phyloP scores from a whole-genome alignment of 2,797 vertebrate species.

The Pseudomugil gertrudae region DNA sequence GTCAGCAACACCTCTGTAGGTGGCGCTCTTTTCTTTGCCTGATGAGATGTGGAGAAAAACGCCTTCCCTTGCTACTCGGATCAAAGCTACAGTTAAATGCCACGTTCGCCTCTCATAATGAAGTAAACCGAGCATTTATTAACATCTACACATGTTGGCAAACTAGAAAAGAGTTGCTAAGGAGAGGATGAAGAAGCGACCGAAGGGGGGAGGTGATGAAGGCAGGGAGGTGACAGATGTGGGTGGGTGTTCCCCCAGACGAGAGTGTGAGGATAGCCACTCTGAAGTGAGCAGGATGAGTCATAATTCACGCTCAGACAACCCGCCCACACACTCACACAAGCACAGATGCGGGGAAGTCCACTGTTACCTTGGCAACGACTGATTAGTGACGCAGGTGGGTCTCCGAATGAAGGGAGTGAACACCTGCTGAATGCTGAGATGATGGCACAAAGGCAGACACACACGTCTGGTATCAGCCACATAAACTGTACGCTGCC shows the following conservation, averaged over 20 bases:
- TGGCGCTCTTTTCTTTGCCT: conserved; percentile 40
- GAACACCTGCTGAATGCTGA: conserved; percentile 70
- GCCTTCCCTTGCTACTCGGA: conserved; percentile 2
- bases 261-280: conserved; percentile 70
- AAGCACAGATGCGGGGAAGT: conserved; percentile 56
- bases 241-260: conserved; percentile 75
- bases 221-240: conserved; percentile 52
- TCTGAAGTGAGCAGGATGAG: conserved; percentile 64
- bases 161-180: background rate
- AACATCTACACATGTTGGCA: background rate
- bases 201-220: conserved; percentile 6
- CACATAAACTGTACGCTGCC: conserved; percentile 18
- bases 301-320: conserved; percentile 68
- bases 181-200: conserved; percentile 6
- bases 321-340: conserved; percentile 37
- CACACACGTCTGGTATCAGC: conserved; percentile 44
- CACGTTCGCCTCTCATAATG: background rate
- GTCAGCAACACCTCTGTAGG: conserved; percentile 32
- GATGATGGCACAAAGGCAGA: conserved; percentile 17
- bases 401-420: conserved; percentile 53
- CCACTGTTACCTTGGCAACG: conserved; percentile 74
- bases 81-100: conserved; percentile 25
- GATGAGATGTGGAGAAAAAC: background rate
- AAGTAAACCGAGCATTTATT: background rate
- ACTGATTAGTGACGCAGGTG: conserved; percentile 72